A percentile compares a stretch with the other conserved stretches of the same genome.
Evolutionary conservation across 2,113 vertebrate species (phyloP).

Genomic region (Fukomys damarensis): DNA sequence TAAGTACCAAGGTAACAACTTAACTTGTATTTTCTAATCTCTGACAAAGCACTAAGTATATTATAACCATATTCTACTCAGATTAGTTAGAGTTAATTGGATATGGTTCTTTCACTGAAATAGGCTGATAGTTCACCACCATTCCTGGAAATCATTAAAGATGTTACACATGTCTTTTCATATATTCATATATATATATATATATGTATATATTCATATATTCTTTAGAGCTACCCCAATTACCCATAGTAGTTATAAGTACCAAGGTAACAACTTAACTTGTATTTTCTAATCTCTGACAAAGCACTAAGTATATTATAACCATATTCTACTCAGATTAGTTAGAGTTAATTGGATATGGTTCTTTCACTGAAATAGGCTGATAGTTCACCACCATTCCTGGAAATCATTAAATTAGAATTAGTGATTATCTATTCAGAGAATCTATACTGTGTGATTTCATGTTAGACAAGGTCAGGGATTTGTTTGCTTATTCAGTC

Average conservation of each 20-base stretch:
- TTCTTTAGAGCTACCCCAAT: background rate
- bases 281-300: conserved; percentile 24
- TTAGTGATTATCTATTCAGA: conserved; percentile 63
- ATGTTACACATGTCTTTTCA: background rate
- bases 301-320: conserved; percentile 27
- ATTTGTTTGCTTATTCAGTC: conserved; percentile 12
- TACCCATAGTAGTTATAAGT: background rate
- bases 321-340: conserved; percentile 45
- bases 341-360: conserved; percentile 66
- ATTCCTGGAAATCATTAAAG: too few species aligned
- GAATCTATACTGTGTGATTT: conserved; percentile 7
- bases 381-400: conserved; percentile 55
- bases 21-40: conserved; percentile 40
- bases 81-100: conserved; percentile 69
- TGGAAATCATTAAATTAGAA: conserved; percentile 78
- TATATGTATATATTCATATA: background rate
- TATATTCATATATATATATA: background rate
- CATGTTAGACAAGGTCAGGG: conserved; percentile 14
- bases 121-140: conserved; percentile 1
- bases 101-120: conserved; percentile 60
- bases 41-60: conserved; percentile 13
- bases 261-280: conserved; percentile 5
- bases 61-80: conserved; percentile 32
- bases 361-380: conserved; percentile 55
- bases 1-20: background rate